Conservation (phyloP, 2,888 invertebrate genomes). For the Pediacus dermestoides region DNA sequence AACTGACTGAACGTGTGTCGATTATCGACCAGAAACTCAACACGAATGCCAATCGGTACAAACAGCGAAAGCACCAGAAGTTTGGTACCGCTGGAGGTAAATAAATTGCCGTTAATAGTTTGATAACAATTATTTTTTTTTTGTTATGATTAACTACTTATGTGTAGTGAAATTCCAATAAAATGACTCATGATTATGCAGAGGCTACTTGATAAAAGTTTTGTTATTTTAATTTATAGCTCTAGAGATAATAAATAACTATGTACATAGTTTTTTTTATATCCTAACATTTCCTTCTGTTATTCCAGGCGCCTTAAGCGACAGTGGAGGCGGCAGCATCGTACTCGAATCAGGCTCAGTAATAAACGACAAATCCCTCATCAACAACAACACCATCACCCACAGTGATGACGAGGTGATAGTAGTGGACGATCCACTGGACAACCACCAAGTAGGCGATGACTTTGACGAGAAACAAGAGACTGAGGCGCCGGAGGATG, state of each 20-base stretch:
- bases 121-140: background rate
- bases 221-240: too few species aligned
- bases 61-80: too few species aligned
- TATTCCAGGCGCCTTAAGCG: slow-evolving; percentile 11
- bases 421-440: slow-evolving; percentile 25
- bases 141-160: too few species aligned
- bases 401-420: slow-evolving; percentile 32
- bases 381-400: slow-evolving; percentile 18
- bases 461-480: slow-evolving; percentile 20
- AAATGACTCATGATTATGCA: background rate
- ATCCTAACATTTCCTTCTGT: background rate
- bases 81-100: too few species aligned
- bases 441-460: slow-evolving; percentile 20
- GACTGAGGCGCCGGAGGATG: slow-evolving; percentile 14
- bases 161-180: slow-evolving; percentile 4
- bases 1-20: slow-evolving; percentile 46
- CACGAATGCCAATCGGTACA: slow-evolving; percentile 43
- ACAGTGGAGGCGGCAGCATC: slow-evolving; percentile 26
- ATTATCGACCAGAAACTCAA: slow-evolving; percentile 48
- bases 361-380: slow-evolving; percentile 38
- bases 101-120: too few species aligned
- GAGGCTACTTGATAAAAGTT: too few species aligned
- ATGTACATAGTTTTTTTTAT: too few species aligned
- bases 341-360: slow-evolving; percentile 45
- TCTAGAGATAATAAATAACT: too few species aligned